Percentiles rank a stretch among this genome's conserved stretches.
These are phyloP conservation scores for Margarornis squamiger DNA, from an alignment of 2,797 vertebrate genomes.

Conservation along the genomic window DNA sequence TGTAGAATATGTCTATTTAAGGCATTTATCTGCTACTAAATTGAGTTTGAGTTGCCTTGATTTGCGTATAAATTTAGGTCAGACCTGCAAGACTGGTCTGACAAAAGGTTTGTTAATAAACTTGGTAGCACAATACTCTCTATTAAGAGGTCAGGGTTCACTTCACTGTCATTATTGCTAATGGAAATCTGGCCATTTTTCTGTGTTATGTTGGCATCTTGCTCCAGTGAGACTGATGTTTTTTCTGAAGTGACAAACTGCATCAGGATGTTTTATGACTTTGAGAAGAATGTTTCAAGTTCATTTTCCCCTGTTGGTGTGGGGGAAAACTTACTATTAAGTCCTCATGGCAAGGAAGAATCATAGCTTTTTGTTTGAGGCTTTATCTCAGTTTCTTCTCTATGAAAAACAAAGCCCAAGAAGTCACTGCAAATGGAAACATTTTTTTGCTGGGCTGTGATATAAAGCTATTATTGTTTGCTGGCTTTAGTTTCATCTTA, in stretches of 20 bases:
- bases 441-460: background rate
- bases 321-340: background rate
- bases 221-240: rapidly evolving
- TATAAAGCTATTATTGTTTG: background rate
- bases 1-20: background rate
- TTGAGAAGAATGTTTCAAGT: background rate
- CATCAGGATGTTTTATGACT: background rate
- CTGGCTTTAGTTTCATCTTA: background rate
- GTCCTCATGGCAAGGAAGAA: background rate
- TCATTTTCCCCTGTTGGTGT: background rate
- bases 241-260: background rate
- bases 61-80: background rate
- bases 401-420: background rate
- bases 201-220: background rate
- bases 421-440: background rate
- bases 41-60: background rate
- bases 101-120: background rate
- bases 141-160: background rate
- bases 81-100: background rate
- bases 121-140: background rate
- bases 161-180: background rate
- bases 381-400: background rate
- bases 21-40: background rate
- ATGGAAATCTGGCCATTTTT: background rate
- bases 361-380: background rate